Evolutionary conservation across 92 coral and sea anemone species (phyloP).

Genomic region (Montipora capitata): DNA sequence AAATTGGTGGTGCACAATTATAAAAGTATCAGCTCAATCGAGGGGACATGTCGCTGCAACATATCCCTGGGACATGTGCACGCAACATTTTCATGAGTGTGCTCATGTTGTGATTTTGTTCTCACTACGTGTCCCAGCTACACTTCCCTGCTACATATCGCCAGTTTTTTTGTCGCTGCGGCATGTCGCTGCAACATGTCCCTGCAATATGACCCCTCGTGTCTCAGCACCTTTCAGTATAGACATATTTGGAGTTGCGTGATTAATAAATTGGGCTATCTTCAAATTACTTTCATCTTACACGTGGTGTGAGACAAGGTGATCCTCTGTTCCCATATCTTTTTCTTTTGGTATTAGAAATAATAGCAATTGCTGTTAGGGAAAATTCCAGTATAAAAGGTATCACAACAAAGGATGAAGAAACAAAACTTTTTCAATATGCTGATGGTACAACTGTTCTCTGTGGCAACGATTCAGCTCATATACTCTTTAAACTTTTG

Average conservation of each 20-base stretch:
- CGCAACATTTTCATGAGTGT: too few relatives aligned
- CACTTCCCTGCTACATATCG: too few relatives aligned
- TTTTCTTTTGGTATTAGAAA: not conserved
- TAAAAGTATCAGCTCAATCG: too few relatives aligned
- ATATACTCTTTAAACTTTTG: too few relatives aligned
- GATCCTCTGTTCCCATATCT: not conserved
- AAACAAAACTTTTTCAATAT: not conserved
- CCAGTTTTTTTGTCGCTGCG: too few relatives aligned
- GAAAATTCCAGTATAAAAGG: not conserved
- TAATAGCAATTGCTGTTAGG: not conserved
- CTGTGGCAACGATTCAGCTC: too few relatives aligned
- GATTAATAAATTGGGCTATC: not conserved
- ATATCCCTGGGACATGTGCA: too few relatives aligned
- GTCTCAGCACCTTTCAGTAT: not conserved
- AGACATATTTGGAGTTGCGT: not conserved
- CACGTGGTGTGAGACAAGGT: constrained; percentile 5
- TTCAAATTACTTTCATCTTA: not conserved
- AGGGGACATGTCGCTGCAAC: too few relatives aligned
- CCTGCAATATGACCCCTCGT: too few relatives aligned
- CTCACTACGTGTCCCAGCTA: too few relatives aligned
- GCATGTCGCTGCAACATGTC: too few relatives aligned
- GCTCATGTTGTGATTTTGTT: not conserved
- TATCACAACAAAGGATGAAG: not conserved
- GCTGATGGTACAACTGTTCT: not conserved
- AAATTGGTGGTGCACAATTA: too few relatives aligned